Conservation (phyloP, 2,888 invertebrate species). For the Microplitis deprimator region DNA sequence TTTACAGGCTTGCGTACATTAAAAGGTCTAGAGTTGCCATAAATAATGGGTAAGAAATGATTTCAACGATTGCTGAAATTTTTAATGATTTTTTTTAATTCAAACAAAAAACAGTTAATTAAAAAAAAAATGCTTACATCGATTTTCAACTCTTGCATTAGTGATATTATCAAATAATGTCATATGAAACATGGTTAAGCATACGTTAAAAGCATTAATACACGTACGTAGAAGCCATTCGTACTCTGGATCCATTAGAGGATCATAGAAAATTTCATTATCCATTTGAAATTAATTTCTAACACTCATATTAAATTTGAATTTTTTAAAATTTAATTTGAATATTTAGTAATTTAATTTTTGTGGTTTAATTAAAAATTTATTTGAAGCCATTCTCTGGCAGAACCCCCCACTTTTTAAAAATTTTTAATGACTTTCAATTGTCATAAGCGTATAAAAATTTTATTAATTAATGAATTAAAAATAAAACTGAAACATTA, state of each 20-base stretch:
- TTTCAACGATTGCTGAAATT: conserved; percentile 45
- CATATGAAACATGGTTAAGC: conserved; percentile 62
- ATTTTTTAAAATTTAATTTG: no score
- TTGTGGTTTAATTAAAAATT: no score
- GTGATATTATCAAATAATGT: conserved; percentile 57
- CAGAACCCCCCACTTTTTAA: no score
- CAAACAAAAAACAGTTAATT: neutral
- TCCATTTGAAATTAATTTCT: conserved; percentile 11
- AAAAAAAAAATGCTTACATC: conserved; percentile 52
- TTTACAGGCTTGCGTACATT: conserved; percentile 56
- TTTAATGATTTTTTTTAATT: neutral
- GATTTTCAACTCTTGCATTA: conserved; percentile 51
- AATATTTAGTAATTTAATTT: no score
- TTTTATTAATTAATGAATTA: no score
- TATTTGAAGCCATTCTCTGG: no score
- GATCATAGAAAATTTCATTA: neutral
- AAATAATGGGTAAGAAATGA: conserved; percentile 57
- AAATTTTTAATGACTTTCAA: no score
- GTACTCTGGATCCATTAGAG: conserved; percentile 58
- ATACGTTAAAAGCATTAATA: conserved; percentile 61
- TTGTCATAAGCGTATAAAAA: no score
- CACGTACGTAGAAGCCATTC: conserved; percentile 61
- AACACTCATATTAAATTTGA: neutral
- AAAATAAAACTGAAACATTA: no score
- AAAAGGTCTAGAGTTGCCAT: conserved; percentile 59